These are phyloP conservation scores for Clarias fuscus DNA, from an alignment of 2,797 vertebrate genomes.

Conservation along the genomic window DNA sequence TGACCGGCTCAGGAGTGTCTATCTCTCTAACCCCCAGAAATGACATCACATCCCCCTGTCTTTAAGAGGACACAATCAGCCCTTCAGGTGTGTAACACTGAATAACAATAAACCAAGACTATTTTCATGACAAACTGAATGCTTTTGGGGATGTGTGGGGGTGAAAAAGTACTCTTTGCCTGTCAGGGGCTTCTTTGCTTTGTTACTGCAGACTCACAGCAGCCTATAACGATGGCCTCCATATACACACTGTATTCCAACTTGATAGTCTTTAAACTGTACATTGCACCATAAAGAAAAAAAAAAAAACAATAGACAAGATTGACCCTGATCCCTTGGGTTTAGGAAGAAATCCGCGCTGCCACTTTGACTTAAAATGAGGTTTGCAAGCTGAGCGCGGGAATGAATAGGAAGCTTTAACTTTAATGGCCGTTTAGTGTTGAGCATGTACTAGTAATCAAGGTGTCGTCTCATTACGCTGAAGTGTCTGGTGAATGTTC, in stretches of 20 bases:
- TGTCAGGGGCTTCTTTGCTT: conserved; percentile 43
- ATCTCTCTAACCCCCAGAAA: conserved; percentile 46
- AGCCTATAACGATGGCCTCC: conserved; percentile 68
- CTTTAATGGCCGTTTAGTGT: conserved; percentile 12
- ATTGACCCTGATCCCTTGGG: conserved; percentile 58
- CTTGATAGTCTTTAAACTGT: conserved; percentile 63
- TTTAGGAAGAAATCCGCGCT: conserved; percentile 71
- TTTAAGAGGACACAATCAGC: not conserved
- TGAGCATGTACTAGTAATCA: not conserved
- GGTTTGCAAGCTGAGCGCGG: not conserved
- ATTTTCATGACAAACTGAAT: not conserved
- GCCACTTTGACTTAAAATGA: conserved; percentile 45
- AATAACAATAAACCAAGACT: not conserved
- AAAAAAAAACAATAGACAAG: conserved; percentile 54
- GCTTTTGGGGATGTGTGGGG: conserved; percentile 36
- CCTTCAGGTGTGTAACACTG: not conserved
- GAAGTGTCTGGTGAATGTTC: conserved; percentile 11
- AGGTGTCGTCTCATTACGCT: not conserved
- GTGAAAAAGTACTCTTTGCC: conserved; percentile 49
- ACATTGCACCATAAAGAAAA: conserved; percentile 59
- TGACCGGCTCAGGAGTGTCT: conserved; percentile 49
- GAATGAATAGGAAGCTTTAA: conserved; percentile 14
- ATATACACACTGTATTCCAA: conserved; percentile 66
- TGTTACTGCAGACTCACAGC: conserved; percentile 59
- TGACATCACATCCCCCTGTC: conserved; percentile 15